Conservation (phyloP, 2,113 vertebrate species). For the Hoplias malabaricus region DNA sequence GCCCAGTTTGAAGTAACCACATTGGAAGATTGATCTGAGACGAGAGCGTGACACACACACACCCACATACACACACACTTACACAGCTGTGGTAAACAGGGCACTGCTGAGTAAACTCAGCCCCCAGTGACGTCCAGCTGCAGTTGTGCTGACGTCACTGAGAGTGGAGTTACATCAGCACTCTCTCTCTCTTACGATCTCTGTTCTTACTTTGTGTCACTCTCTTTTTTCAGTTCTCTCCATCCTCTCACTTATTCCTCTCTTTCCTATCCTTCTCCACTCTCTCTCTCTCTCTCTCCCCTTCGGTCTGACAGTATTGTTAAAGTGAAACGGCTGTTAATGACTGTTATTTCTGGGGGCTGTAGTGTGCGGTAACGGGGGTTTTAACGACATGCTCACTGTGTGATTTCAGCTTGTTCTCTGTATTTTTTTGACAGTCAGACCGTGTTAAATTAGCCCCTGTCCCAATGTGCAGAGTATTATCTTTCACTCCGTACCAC, state of each 20-base stretch:
- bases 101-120: constrained; percentile 39
- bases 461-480: not conserved
- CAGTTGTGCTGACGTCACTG: constrained; percentile 37
- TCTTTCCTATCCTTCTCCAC: not conserved
- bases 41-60: constrained; percentile 27
- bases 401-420: constrained; percentile 6
- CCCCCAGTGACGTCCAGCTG: constrained; percentile 32
- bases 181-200: not conserved
- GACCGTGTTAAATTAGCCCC: constrained; percentile 10
- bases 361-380: constrained; percentile 36
- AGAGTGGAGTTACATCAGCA: constrained; percentile 26
- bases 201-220: not conserved
- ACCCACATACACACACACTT: constrained; percentile 22
- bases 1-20: constrained; percentile 5
- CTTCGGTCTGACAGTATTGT: not conserved
- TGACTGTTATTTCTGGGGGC: constrained; percentile 37
- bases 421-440: not conserved
- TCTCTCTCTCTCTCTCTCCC: not conserved
- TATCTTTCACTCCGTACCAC: not conserved
- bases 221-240: not conserved
- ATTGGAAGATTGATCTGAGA: constrained; percentile 19
- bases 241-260: not conserved
- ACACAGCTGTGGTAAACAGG: constrained; percentile 16
- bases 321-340: constrained; percentile 16
- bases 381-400: constrained; percentile 16